Percentiles rank a stretch among this genome's conserved stretches.
Conservation (phyloP, 1,140 invertebrate genomes). For the Trachelipus rathkii region DNA sequence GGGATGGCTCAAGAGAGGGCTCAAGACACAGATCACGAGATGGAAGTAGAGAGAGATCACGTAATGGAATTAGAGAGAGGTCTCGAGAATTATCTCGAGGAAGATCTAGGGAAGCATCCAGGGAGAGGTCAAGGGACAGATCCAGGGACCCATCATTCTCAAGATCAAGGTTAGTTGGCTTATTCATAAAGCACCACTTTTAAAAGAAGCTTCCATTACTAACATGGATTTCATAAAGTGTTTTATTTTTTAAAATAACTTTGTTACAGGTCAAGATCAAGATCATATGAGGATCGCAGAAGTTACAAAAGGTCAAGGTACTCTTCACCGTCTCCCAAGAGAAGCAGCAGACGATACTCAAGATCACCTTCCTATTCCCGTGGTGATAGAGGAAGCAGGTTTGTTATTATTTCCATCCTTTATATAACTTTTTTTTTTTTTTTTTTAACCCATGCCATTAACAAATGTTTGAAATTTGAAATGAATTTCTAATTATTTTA, state of each 20-base stretch:
- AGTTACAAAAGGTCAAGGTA: conserved; percentile 1
- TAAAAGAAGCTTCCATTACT: no score
- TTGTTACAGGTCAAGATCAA: background rate
- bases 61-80: background rate
- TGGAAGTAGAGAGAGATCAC: background rate
- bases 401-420: no score
- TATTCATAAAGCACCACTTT: no score
- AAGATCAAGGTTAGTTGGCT: background rate
- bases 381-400: background rate
- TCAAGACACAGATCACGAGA: background rate
- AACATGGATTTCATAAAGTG: no score
- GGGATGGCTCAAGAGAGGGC: background rate
- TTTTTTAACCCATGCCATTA: no score
- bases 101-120: background rate
- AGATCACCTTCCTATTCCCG: background rate
- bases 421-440: no score
- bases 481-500: no score
- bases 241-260: no score
- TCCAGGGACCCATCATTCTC: background rate
- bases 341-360: background rate
- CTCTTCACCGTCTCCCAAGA: background rate
- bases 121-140: background rate
- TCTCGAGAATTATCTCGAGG: background rate
- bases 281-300: background rate
- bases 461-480: no score